These are phyloP conservation scores for Venusia cambrica DNA, from an alignment of 2,888 invertebrate species.

Conservation along the genomic window DNA sequence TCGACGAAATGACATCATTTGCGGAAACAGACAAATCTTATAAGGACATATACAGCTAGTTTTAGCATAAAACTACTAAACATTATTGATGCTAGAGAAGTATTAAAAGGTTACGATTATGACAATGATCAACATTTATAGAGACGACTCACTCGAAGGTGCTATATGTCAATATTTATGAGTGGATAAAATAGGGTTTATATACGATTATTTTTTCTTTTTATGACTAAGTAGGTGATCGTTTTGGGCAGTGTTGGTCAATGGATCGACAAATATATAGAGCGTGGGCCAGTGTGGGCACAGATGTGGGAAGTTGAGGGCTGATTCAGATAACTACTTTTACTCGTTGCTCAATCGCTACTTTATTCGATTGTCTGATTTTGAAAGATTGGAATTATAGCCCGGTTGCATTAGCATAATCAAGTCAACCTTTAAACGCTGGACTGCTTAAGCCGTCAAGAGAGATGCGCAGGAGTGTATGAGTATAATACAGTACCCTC, in stretches of 20 bases:
- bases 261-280: conserved; percentile 42
- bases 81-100: too few relatives aligned
- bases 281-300: conserved; percentile 41
- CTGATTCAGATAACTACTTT: conserved; percentile 44
- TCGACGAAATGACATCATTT: conserved; percentile 24
- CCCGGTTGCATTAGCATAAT: too few relatives aligned
- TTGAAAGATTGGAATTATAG: conserved; percentile 4
- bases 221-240: conserved; percentile 48
- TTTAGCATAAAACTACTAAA: conserved; percentile 21
- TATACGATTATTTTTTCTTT: conserved; percentile 17
- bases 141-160: conserved; percentile 12
- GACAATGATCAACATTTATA: conserved; percentile 10
- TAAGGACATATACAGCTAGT: conserved; percentile 19
- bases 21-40: conserved; percentile 13
- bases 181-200: conserved; percentile 1
- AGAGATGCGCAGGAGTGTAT: too few relatives aligned
- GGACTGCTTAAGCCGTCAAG: too few relatives aligned
- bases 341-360: conserved; percentile 44
- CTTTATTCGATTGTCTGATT: conserved; percentile 4
- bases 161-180: too few relatives aligned
- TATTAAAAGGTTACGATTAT: conserved; percentile 10
- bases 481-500: too few relatives aligned
- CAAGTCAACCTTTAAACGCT: too few relatives aligned
- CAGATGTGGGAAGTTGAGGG: conserved; percentile 41
- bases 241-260: conserved; percentile 71